Evolutionary conservation across 2,797 vertebrate species (phyloP).

Genomic region (Spondyliosoma cantharus): DNA sequence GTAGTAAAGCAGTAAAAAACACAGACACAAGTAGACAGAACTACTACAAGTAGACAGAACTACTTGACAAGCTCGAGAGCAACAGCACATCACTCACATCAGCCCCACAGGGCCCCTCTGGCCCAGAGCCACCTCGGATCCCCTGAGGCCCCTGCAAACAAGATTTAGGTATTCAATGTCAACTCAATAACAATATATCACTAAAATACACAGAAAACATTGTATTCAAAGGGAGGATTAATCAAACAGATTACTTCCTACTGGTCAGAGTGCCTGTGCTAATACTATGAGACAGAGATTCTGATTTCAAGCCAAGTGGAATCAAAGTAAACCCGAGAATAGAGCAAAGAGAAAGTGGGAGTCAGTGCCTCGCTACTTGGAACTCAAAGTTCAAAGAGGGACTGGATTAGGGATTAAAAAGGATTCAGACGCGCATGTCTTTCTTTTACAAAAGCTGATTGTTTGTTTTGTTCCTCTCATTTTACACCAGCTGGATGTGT

Average conservation of each 20-base stretch:
- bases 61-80: not conserved
- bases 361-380: constrained; percentile 16
- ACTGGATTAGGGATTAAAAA: constrained; percentile 47
- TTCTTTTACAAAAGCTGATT: constrained; percentile 26
- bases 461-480: constrained; percentile 35
- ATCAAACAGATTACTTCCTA: constrained; percentile 21
- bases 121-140: constrained; percentile 82
- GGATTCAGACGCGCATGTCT: constrained; percentile 21
- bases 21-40: too few relatives aligned
- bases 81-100: constrained; percentile 76
- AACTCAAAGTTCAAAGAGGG: constrained; percentile 37
- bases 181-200: not conserved
- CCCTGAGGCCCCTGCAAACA: constrained; percentile 84
- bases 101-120: constrained; percentile 83
- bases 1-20: not conserved
- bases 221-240: constrained; percentile 25
- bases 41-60: too few relatives aligned
- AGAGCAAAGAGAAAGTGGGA: constrained; percentile 8
- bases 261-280: constrained; percentile 8
- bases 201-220: constrained; percentile 17
- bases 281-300: constrained; percentile 29
- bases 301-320: constrained; percentile 27
- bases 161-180: constrained; percentile 29
- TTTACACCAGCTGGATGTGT: constrained; percentile 8
- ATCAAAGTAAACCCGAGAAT: constrained; percentile 31